These are phyloP conservation scores for Andrena minutula DNA, from an alignment of 2,888 invertebrate genomes.

Conservation along the genomic window DNA sequence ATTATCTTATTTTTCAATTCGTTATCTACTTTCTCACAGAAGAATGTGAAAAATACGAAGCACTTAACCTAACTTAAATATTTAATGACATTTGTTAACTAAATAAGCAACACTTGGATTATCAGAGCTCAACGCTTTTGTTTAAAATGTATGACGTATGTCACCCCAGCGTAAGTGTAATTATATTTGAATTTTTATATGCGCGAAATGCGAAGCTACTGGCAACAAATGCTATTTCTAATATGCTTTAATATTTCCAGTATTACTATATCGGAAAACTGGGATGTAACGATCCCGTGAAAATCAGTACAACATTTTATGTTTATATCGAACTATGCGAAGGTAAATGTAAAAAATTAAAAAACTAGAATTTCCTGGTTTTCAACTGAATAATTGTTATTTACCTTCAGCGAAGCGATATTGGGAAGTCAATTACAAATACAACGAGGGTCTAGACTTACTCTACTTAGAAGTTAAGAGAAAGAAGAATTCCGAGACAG, in stretches of 20 bases:
- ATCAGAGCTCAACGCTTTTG: background rate
- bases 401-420: constrained; percentile 82
- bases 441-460: constrained; percentile 81
- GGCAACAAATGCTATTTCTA: background rate
- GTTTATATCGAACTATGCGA: constrained; percentile 87
- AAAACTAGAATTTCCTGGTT: background rate
- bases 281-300: constrained; percentile 84
- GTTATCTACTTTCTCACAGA: background rate
- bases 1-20: too few species aligned
- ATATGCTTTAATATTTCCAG: constrained; percentile 73
- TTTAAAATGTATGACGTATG: constrained; percentile 78
- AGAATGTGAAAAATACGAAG: background rate
- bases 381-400: constrained; percentile 32
- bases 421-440: constrained; percentile 85
- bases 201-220: background rate
- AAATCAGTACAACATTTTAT: constrained; percentile 85
- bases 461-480: constrained; percentile 85
- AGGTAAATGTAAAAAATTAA: constrained; percentile 81
- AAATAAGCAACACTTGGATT: background rate
- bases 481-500: constrained; percentile 77
- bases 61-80: constrained; percentile 1
- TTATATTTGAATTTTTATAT: constrained; percentile 9
- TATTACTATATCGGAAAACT: constrained; percentile 84
- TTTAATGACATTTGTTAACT: background rate
- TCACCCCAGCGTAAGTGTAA: constrained; percentile 80